These are phyloP conservation scores for Incurvaria masculella DNA, from an alignment of 2,888 invertebrate genomes.

Conservation along the genomic window DNA sequence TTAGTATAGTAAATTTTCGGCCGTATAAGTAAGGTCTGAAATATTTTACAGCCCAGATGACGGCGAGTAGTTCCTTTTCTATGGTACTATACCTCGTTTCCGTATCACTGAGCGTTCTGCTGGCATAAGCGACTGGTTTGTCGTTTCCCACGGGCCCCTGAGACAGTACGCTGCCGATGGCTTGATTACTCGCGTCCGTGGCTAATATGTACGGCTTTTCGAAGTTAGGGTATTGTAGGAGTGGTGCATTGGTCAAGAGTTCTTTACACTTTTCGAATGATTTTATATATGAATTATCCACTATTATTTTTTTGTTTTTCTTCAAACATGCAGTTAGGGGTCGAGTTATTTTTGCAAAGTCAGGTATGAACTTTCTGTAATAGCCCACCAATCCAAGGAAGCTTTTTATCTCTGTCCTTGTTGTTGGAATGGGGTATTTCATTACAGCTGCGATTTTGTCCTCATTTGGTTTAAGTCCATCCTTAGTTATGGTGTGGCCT, in stretches of 20 bases:
- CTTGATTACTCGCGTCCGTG: conserved; percentile 22
- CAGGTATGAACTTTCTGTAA: conserved; percentile 22
- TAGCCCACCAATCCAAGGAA: conserved; percentile 20
- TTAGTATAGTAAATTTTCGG: conserved; percentile 21
- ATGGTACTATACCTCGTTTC: conserved; percentile 22
- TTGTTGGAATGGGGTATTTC: conserved; percentile 14
- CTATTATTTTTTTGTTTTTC: not conserved
- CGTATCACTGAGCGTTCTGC: conserved; percentile 19
- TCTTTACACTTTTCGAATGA: conserved; percentile 20
- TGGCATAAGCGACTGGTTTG: conserved; percentile 22
- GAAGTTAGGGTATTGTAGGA: conserved; percentile 23
- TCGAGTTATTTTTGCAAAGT: conserved; percentile 19
- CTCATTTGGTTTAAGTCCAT: conserved; percentile 9
- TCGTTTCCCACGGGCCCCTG: conserved; percentile 20
- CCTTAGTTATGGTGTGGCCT: conserved; percentile 15
- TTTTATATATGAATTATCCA: conserved; percentile 14
- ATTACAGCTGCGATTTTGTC: conserved; percentile 16
- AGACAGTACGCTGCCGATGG: conserved; percentile 20
- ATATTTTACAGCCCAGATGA: conserved; percentile 18
- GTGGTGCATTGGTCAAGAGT: conserved; percentile 19
- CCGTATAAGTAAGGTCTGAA: conserved; percentile 21
- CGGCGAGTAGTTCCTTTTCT: conserved; percentile 21
- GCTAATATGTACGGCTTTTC: conserved; percentile 20
- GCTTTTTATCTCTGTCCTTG: conserved; percentile 5
- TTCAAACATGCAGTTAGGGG: conserved; percentile 20